Conservation (phyloP, 2,888 invertebrate species). For the Orthonevra nobilis region DNA sequence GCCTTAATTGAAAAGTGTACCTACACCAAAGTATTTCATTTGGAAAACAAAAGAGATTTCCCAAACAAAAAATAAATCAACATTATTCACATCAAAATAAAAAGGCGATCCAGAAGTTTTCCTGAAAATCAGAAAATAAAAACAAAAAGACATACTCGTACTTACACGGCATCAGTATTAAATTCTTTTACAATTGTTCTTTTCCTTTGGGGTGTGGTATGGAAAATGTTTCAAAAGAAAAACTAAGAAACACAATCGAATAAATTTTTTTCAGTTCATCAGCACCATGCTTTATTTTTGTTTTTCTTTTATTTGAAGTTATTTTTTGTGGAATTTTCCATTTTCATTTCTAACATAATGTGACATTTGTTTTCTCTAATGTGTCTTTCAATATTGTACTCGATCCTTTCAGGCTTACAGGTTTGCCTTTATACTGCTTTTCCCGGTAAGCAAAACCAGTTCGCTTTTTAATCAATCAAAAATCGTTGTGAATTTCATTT, state of each 20-base stretch:
- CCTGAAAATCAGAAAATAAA: too few relatives aligned
- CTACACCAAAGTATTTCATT: background rate
- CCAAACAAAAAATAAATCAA: background rate
- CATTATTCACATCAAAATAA: too few relatives aligned
- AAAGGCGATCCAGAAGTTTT: too few relatives aligned
- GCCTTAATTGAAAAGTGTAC: slow-evolving; percentile 3
- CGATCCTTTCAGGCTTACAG: too few relatives aligned
- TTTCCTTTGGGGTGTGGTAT: too few relatives aligned
- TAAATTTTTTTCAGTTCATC: slow-evolving; percentile 37
- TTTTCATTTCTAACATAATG: slow-evolving; percentile 12
- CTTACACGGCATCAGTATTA: too few relatives aligned
- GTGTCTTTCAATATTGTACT: background rate
- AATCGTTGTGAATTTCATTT: slow-evolving; percentile 51
- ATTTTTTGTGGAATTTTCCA: background rate
- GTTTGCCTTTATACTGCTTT: too few relatives aligned
- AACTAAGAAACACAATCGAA: background rate
- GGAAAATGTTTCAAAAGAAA: too few relatives aligned
- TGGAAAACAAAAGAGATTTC: background rate
- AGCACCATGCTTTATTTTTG: slow-evolving; percentile 37
- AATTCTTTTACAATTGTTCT: too few relatives aligned
- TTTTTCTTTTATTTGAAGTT: background rate
- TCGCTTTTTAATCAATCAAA: slow-evolving; percentile 23
- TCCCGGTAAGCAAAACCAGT: too few relatives aligned
- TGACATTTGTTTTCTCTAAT: slow-evolving; percentile 17
- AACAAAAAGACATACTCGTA: too few relatives aligned